Base-by-base conservation (phyloP, 2,797 vertebrate genomes). In the Diplodus puntazzo region DNA sequence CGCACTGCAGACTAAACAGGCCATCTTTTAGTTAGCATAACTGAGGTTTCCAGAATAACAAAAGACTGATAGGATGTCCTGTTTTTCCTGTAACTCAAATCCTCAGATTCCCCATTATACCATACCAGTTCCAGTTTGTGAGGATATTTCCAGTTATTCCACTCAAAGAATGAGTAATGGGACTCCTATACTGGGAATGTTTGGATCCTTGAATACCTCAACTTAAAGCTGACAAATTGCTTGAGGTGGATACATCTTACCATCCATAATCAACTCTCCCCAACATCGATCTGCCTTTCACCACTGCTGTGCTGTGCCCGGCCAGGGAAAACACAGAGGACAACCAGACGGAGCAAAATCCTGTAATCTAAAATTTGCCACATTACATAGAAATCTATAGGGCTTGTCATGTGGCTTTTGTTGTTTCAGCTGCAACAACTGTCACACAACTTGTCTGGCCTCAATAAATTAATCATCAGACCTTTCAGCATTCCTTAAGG, bases 201-300 rank as follows among this genome's bases (percentile, higher is more conserved):
- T 87, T 92, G 87, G 85, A 87, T 81, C 69, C 88, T 69, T 34
- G 11, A 87, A 79, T 81, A 68, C 72, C 73, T 83, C 76, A 73
- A 91, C 79, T 90, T 90, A 89, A 89, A 92, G 81, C 89, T 88
- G 78, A 87, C 82, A 90, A 89, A 92, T 93, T 90, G 83, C 83
- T 90, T 89, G 89, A 93, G 89, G 77, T 85, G 78, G 73, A 83
- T 76, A 71, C 84, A 76, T 89, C 84, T 86, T 74, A 89, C 92
- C 91, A 87, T 89, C 85, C 88, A 80, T 93, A 93, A 93, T 93
- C 91, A 93, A 79, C 90, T 83, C 88, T 82, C 83, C 80, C 89
- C 83, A 81, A 65, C 84, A 61, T 74, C 46, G 77, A 90, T 91
- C 84, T 74, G 88, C 79, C 84, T 93, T 83, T 85, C 78, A 91